A percentile compares a stretch with the other conserved stretches of the same genome.
phyloP scores from a whole-genome alignment of 2,888 invertebrate species.

The Mimumesa dahlbomi region DNA sequence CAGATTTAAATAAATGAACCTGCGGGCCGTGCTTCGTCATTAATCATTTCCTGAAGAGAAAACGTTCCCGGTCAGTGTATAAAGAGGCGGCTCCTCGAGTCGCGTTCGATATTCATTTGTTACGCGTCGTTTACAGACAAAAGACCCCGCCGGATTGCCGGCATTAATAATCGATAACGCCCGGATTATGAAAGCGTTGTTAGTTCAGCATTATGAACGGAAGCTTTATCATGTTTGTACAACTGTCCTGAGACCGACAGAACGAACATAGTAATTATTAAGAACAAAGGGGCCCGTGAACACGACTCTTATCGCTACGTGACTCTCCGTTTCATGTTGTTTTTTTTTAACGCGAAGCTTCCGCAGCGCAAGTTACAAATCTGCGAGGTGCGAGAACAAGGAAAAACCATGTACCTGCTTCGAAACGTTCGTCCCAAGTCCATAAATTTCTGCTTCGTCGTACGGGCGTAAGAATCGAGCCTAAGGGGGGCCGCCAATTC shows the following conservation, averaged over 20 bases:
- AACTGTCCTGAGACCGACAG: not conserved
- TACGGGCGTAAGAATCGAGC: conserved; percentile 39
- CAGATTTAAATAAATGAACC: conserved; percentile 63
- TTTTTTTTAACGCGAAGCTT: not conserved
- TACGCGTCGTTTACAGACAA: conserved; percentile 70
- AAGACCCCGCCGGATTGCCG: conserved; percentile 35
- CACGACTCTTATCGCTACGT: no score
- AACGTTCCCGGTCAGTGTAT: conserved; percentile 24
- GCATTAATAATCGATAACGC: conserved; percentile 63
- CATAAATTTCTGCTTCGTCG: conserved; percentile 58
- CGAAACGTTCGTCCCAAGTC: conserved; percentile 42
- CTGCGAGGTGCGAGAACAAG: conserved; percentile 45
- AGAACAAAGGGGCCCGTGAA: no score
- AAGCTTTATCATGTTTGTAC: not conserved
- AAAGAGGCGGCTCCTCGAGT: conserved; percentile 37
- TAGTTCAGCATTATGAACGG: conserved; percentile 34
- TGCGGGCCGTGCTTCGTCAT: conserved; percentile 64
- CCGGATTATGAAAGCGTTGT: conserved; percentile 42
- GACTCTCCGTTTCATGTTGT: no score
- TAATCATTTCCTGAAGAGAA: conserved; percentile 66
- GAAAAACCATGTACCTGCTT: conserved; percentile 43
- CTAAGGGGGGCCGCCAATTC: conserved; percentile 45
- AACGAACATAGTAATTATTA: no score
- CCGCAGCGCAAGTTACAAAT: conserved; percentile 25
- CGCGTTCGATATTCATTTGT: conserved; percentile 66